phyloP scores from a whole-genome alignment of 2,888 invertebrate genomes.

The Mylabris sibirica region DNA sequence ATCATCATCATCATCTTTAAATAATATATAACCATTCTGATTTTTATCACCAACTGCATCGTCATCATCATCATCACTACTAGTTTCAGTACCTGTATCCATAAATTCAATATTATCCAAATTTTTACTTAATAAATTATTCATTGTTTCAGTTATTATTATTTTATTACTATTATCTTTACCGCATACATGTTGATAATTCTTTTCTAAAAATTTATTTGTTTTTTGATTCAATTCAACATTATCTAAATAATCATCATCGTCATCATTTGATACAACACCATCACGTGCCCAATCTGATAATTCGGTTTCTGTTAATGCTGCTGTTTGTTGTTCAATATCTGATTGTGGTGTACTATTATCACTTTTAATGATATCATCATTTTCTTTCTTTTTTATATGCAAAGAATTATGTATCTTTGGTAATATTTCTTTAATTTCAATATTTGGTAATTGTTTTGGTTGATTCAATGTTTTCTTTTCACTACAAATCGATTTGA shows the following conservation, averaged over 20 bases:
- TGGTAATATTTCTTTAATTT: conserved; percentile 45
- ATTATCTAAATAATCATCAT: conserved; percentile 68
- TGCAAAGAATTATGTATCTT: conserved; percentile 52
- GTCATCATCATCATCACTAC: conserved; percentile 69
- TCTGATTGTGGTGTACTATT: conserved; percentile 44
- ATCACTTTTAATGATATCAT: conserved; percentile 45
- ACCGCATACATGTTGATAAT: conserved; percentile 51
- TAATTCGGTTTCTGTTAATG: conserved; percentile 84
- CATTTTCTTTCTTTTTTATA: conserved; percentile 39
- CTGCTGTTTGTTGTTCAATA: conserved; percentile 72
- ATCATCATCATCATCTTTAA: conserved; percentile 64
- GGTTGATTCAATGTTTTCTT: conserved; percentile 60
- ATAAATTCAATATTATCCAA: conserved; percentile 85
- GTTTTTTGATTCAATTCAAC: conserved; percentile 62
- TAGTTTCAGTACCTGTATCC: conserved; percentile 86
- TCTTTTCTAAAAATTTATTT: conserved; percentile 46
- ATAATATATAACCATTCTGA: conserved; percentile 74
- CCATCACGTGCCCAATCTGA: conserved; percentile 90
- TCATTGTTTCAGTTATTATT: conserved; percentile 50
- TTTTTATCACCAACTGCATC: conserved; percentile 65
- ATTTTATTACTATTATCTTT: conserved; percentile 43
- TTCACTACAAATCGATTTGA: conserved; percentile 56
- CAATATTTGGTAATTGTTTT: conserved; percentile 55
- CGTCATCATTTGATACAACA: conserved; percentile 79
- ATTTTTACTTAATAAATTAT: conserved; percentile 61